These are phyloP conservation scores for Orthonevra nobilis DNA, from an alignment of 2,888 invertebrate genomes.

Conservation along the genomic window DNA sequence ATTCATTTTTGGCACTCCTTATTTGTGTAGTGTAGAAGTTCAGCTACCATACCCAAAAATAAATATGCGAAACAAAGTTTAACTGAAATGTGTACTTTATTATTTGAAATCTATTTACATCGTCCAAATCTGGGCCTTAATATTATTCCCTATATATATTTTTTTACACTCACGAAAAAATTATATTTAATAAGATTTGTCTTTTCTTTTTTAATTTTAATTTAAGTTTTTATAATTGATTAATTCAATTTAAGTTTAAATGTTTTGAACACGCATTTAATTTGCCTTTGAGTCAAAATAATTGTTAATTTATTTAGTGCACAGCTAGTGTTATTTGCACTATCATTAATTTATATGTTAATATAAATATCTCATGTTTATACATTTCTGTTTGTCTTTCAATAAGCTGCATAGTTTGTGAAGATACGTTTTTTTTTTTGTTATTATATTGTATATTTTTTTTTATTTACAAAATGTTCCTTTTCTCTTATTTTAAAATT, in stretches of 20 bases:
- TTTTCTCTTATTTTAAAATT: conserved; percentile 11
- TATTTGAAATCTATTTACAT: conserved; percentile 67
- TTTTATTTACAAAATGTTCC: conserved; percentile 50
- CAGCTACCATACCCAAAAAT: too few relatives aligned
- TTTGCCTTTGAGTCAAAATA: conserved; percentile 24
- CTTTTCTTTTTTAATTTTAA: conserved; percentile 29
- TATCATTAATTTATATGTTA: neutral
- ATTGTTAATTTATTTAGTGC: conserved; percentile 18
- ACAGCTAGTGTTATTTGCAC: conserved; percentile 8
- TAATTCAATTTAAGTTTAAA: too few relatives aligned
- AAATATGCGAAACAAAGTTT: too few relatives aligned
- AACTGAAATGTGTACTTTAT: conserved; percentile 69
- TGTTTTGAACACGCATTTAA: conserved; percentile 57
- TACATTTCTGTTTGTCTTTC: conserved; percentile 23
- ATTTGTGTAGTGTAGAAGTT: too few relatives aligned
- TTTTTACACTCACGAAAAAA: conserved; percentile 55
- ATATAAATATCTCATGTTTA: conserved; percentile 36
- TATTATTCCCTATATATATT: conserved; percentile 33
- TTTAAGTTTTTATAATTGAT: too few relatives aligned
- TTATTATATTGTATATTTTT: conserved; percentile 11
- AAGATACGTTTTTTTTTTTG: conserved; percentile 9
- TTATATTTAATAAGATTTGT: conserved; percentile 25
- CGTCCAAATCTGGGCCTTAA: conserved; percentile 55
- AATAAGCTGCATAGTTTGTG: conserved; percentile 49
- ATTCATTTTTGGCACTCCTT: too few relatives aligned